Conservation (phyloP, 35 echinoderm and acorn worm genomes). For the Chiridota heheva region DNA sequence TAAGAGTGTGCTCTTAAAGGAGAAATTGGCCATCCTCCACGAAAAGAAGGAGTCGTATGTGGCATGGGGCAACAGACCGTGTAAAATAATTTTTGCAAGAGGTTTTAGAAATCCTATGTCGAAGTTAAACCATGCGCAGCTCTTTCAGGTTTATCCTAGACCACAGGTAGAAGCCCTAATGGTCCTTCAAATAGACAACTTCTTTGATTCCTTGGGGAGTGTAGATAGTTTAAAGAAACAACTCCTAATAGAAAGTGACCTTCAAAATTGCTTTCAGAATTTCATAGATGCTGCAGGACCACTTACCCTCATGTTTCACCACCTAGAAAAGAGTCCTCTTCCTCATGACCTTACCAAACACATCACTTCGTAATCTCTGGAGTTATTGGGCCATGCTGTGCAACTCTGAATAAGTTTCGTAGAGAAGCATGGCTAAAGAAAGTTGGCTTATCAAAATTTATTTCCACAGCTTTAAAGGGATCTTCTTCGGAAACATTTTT, state of each 20-base stretch:
- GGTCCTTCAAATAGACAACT: not conserved
- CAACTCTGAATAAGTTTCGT: not conserved
- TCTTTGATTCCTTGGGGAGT: not conserved
- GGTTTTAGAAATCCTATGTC: too few relatives aligned
- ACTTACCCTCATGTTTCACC: not conserved
- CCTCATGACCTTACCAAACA: not conserved
- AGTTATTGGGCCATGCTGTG: slow-evolving; percentile 13
- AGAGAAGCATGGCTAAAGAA: not conserved
- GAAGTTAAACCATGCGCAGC: too few relatives aligned
- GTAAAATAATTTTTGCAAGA: too few relatives aligned
- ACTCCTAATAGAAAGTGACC: not conserved
- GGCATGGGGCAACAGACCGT: too few relatives aligned
- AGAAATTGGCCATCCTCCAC: too few relatives aligned
- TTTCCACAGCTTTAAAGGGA: slow-evolving; percentile 4
- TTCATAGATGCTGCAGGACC: slow-evolving; percentile 5
- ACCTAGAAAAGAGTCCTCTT: slow-evolving; percentile 1
- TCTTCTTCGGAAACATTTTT: not conserved
- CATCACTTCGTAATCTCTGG: not conserved
- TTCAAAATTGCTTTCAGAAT: not conserved
- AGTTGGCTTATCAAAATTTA: not conserved
- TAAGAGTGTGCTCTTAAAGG: too few relatives aligned
- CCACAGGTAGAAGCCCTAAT: not conserved
- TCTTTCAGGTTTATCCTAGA: too few relatives aligned
- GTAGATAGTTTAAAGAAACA: slow-evolving; percentile 1
- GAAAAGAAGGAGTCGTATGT: too few relatives aligned